A percentile compares a stretch with the other conserved stretches of the same genome.
Conservation (phyloP, 2,888 invertebrate species). For the Cheilosia soror region DNA sequence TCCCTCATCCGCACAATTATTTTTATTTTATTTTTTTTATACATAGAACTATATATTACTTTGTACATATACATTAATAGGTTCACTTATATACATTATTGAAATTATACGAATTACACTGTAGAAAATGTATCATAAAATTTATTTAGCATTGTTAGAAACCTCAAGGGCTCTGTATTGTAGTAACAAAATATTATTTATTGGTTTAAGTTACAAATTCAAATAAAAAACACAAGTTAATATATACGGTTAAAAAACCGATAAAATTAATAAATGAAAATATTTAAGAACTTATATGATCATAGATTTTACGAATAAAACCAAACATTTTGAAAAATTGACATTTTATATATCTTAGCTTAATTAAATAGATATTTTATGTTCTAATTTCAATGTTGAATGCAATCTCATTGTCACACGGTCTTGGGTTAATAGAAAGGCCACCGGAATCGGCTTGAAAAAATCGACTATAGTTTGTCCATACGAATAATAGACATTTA, state of each 20-base stretch:
- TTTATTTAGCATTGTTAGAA: slow-evolving; percentile 71
- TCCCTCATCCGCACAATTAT: slow-evolving; percentile 14
- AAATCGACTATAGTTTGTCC: slow-evolving; percentile 12
- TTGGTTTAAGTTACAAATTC: slow-evolving; percentile 55
- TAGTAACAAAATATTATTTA: slow-evolving; percentile 49
- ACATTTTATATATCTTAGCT: slow-evolving; percentile 38
- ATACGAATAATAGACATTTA: slow-evolving; percentile 2
- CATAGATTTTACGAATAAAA: slow-evolving; percentile 73
- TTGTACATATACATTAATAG: slow-evolving; percentile 45
- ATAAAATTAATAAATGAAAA: slow-evolving; percentile 56
- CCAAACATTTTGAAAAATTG: slow-evolving; percentile 67
- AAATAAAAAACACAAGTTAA: slow-evolving; percentile 52
- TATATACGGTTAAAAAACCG: slow-evolving; percentile 46
- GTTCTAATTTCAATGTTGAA: slow-evolving; percentile 6
- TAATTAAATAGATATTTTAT: not conserved
- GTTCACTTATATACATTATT: slow-evolving; percentile 29
- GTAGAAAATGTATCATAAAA: slow-evolving; percentile 73
- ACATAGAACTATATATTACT: slow-evolving; percentile 21
- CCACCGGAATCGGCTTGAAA: slow-evolving; percentile 30
- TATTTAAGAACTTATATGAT: slow-evolving; percentile 73
- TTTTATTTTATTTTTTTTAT: slow-evolving; percentile 23
- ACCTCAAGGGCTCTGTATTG: slow-evolving; percentile 67
- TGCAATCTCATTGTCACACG: not conserved
- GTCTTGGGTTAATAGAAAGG: slow-evolving; percentile 30
- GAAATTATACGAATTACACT: slow-evolving; percentile 59